Evolutionary conservation across 2,797 vertebrate species (phyloP).

Genomic region (Bucorvus abyssinicus): DNA sequence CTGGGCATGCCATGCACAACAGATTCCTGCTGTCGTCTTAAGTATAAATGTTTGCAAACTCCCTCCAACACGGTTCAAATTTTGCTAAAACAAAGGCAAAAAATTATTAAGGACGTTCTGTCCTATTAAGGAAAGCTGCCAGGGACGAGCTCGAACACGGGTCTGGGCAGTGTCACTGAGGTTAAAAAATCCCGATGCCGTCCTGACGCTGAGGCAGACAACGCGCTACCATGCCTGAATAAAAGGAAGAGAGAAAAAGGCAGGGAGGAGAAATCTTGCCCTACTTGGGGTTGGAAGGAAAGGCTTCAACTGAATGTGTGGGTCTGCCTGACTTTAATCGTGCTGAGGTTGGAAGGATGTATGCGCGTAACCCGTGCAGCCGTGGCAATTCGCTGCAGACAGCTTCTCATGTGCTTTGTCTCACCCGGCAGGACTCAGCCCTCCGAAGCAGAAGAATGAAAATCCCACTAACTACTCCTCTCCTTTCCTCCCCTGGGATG

Average conservation of each 20-base stretch:
- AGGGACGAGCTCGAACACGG: neutral
- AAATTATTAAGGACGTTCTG: neutral
- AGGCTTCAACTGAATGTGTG: neutral
- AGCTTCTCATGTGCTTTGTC: neutral
- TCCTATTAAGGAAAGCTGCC: neutral
- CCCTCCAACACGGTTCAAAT: neutral
- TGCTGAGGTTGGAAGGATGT: neutral
- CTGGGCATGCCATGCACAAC: neutral
- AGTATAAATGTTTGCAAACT: neutral
- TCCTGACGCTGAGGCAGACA: neutral
- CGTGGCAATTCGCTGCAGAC: rapidly evolving
- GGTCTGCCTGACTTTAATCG: neutral
- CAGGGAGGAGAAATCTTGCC: neutral
- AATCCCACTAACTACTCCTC: neutral
- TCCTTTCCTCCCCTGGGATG: neutral
- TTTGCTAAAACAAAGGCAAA: neutral
- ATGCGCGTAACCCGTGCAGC: rapidly evolving
- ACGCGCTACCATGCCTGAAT: neutral
- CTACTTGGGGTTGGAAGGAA: rapidly evolving
- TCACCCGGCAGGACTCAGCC: neutral
- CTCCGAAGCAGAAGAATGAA: neutral
- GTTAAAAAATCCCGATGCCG: neutral
- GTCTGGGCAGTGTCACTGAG: neutral
- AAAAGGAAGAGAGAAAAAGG: neutral
- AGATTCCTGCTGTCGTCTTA: neutral